A percentile compares a stretch with the other conserved stretches of the same genome.
These are phyloP conservation scores for Synanthedon vespiformis DNA, from an alignment of 2,888 invertebrate species.

Conservation along the genomic window DNA sequence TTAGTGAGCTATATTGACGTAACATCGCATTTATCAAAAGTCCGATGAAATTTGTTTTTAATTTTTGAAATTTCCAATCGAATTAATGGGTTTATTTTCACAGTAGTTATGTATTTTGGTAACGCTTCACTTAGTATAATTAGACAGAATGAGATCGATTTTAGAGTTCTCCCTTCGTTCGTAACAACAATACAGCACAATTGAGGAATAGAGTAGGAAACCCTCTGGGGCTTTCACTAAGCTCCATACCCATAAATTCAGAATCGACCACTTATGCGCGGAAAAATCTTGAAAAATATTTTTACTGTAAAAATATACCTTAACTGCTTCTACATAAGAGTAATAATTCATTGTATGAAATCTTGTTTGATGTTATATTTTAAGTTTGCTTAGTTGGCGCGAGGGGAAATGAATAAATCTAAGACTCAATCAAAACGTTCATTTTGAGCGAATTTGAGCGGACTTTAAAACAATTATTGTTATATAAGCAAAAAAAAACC, in stretches of 20 bases:
- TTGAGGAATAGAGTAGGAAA: slow-evolving; percentile 44
- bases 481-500: neutral
- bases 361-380: slow-evolving; percentile 9
- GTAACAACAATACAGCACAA: slow-evolving; percentile 32
- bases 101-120: slow-evolving; percentile 4
- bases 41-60: slow-evolving; percentile 31
- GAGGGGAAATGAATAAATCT: slow-evolving; percentile 35
- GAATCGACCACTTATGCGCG: slow-evolving; percentile 42
- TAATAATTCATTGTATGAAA: slow-evolving; percentile 1
- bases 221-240: slow-evolving; percentile 38
- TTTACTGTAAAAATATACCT: slow-evolving; percentile 15
- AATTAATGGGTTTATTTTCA: slow-evolving; percentile 1
- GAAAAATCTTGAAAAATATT: slow-evolving; percentile 25
- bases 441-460: slow-evolving; percentile 6
- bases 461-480: neutral
- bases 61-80: slow-evolving; percentile 17
- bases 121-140: slow-evolving; percentile 27
- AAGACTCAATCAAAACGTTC: slow-evolving; percentile 31
- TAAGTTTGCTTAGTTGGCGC: slow-evolving; percentile 20
- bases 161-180: slow-evolving; percentile 29
- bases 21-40: slow-evolving; percentile 53
- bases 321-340: slow-evolving; percentile 14
- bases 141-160: slow-evolving; percentile 28
- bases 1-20: slow-evolving; percentile 39
- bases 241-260: slow-evolving; percentile 46